phyloP scores from a whole-genome alignment of 2,113 vertebrate genomes.

The Microtus ochrogaster region DNA sequence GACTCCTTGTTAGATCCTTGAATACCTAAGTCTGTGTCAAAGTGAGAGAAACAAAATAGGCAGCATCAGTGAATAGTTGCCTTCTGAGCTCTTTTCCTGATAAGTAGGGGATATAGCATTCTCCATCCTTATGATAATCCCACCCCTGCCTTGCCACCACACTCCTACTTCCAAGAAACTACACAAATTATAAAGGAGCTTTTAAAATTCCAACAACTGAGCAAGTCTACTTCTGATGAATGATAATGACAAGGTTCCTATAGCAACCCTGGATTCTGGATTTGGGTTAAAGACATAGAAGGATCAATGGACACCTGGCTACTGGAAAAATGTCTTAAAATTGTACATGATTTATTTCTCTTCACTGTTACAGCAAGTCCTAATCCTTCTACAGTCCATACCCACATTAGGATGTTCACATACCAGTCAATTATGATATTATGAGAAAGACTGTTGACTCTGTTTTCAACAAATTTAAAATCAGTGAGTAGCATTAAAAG shows the following conservation, averaged over 20 bases:
- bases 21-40: conserved; percentile 12
- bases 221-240: conserved; percentile 18
- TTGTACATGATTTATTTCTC: not conserved
- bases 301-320: conserved; percentile 71
- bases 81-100: no score
- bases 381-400: not conserved
- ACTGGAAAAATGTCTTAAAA: conserved; percentile 28
- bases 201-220: conserved; percentile 60
- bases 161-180: not conserved
- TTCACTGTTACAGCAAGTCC: not conserved
- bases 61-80: not conserved
- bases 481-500: not conserved
- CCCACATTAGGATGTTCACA: not conserved
- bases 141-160: not conserved
- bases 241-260: conserved; percentile 71
- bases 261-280: conserved; percentile 80
- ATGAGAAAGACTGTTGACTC: not conserved
- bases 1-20: not conserved
- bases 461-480: conserved; percentile 1
- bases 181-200: not conserved
- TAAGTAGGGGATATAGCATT: not conserved
- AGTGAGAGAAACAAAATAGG: not conserved
- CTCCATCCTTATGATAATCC: not conserved
- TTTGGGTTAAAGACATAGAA: conserved; percentile 61
- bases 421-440: not conserved